Percentiles rank a stretch among this genome's conserved stretches.
phyloP scores from a whole-genome alignment of 2,113 vertebrate genomes.

The Melanocharis versteri region DNA sequence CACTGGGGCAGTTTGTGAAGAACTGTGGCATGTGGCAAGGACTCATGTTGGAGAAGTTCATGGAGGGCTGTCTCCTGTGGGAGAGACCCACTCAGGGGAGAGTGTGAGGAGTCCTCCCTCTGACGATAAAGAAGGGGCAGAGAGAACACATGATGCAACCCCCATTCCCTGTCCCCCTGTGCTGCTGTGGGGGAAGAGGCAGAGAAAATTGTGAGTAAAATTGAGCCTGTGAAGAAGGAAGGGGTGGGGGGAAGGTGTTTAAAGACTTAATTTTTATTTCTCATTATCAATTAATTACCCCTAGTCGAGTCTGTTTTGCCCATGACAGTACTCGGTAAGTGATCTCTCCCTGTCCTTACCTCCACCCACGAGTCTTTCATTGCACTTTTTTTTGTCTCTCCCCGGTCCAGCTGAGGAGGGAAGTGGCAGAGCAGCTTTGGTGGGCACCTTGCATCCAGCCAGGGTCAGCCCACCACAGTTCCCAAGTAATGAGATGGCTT shows the following conservation, averaged over 20 bases:
- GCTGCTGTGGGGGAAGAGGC: neutral
- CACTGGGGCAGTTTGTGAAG: neutral
- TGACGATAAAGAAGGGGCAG: neutral
- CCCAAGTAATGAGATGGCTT: neutral
- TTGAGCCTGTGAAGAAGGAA: neutral
- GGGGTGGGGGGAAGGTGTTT: neutral
- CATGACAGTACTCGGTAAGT: neutral
- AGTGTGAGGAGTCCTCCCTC: neutral
- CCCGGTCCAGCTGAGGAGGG: neutral
- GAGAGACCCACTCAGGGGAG: neutral
- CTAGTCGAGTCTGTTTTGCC: neutral
- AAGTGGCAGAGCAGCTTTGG: neutral
- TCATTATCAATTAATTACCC: neutral
- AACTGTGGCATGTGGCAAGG: neutral
- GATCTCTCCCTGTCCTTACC: neutral
- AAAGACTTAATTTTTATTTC: neutral
- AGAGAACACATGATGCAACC: neutral
- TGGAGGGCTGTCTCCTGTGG: neutral
- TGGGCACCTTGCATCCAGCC: neutral
- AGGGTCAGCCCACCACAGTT: neutral
- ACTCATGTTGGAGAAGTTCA: neutral
- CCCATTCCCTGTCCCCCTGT: neutral
- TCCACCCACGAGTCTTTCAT: fast-evolving
- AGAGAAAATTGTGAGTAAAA: neutral
- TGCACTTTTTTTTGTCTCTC: neutral